phyloP scores from a whole-genome alignment of 2,113 vertebrate species.

The Mus spicilegus region DNA sequence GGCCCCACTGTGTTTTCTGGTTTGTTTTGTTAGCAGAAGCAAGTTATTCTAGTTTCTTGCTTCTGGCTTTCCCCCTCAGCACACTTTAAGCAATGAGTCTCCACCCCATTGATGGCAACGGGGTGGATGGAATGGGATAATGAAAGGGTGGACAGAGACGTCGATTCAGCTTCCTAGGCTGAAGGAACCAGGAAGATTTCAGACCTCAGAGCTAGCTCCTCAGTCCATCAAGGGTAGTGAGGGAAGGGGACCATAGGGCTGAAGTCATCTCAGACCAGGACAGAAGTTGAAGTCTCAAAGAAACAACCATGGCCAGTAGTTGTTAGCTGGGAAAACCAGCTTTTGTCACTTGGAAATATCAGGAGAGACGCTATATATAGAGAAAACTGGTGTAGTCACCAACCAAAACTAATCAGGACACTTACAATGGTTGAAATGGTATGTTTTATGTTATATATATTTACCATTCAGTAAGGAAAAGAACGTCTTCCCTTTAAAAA shows the following conservation, averaged over 20 bases:
- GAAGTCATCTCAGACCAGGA: neutral
- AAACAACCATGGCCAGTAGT: neutral
- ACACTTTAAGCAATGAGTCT: constrained; percentile 68
- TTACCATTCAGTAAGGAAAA: constrained; percentile 28
- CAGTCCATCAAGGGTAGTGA: neutral
- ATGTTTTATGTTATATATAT: neutral
- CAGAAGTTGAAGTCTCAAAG: neutral
- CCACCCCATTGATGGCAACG: constrained; percentile 66
- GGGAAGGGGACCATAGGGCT: neutral
- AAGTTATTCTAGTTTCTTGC: constrained; percentile 81
- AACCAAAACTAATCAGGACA: constrained; percentile 27
- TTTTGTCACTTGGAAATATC: neutral
- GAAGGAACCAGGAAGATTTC: constrained; percentile 58
- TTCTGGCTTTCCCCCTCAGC: constrained; percentile 75
- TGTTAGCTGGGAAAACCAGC: neutral
- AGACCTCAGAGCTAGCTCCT: constrained; percentile 48
- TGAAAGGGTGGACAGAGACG: constrained; percentile 72
- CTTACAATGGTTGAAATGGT: constrained; percentile 7
- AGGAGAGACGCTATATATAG: neutral
- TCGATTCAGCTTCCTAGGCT: constrained; percentile 74
- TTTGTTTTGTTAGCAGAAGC: constrained; percentile 81
- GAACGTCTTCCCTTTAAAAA: neutral
- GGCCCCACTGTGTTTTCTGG: constrained; percentile 79
- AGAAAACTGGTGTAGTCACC: neutral
- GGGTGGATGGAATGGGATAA: constrained; percentile 73